Evolutionary conservation across 2,113 vertebrate species (phyloP), one percentile per base, ranked within the genome.

Genomic region (Erpornis zantholeuca): DNA sequence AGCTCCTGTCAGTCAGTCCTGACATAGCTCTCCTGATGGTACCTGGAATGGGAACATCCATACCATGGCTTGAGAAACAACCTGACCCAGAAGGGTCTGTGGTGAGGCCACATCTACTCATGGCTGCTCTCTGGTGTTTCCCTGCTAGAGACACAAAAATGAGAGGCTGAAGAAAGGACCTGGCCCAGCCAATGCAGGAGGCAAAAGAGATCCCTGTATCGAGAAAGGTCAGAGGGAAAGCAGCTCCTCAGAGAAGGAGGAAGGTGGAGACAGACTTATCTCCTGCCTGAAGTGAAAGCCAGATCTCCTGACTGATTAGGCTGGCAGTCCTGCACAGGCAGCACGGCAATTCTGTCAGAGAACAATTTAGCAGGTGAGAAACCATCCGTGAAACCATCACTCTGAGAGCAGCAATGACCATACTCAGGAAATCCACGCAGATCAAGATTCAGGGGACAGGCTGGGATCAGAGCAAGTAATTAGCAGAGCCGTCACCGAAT

Each of bases 381-480:
- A 23, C 29, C 25, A 33, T 5, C 47, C 35, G 16, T 29, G 35
- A 70, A 81, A 59, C 19, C 33, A 33, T 35, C 19, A 10, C 11
- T 75, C 15, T 31, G 6, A 23, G 0, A 65, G 45, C 24, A 69
- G n/a, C 3, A 29, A 22, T 20, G 27, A 10, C 53, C 17, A 6
- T 0, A 28, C n/a, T 12, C 11, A 21, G 25, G 76, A 70, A 91
- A 73, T 12, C 13, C 42, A 17, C 0, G 0, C 29, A 24, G 40
- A 28, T 4, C 0, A 3, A 60, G 47, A 23, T 50, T 54, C 23
- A 42, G 28, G 6, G 7, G 14, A 23, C 9, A 29, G 33, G 7
- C 35, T 50, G 35, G 28, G 18, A 54, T 44, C 18, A 20, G 33
- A 5, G 15, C 0, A 0, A 50, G 29, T 1, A 2, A 8, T 9